phyloP scores from a whole-genome alignment of 2,888 invertebrate genomes.

The Anoncus sp. region DNA sequence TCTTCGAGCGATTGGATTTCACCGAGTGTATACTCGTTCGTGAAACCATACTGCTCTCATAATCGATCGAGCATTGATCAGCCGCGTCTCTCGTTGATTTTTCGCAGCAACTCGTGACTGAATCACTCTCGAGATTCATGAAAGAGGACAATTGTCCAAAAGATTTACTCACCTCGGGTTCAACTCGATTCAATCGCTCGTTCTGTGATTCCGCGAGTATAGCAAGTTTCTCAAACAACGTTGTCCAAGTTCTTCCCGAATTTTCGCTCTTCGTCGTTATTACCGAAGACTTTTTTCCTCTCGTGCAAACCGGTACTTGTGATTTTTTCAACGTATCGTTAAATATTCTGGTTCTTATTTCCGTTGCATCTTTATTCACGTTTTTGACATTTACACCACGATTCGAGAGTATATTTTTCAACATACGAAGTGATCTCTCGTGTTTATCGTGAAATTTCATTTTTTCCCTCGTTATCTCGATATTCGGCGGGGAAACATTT shows the following conservation, averaged over 20 bases:
- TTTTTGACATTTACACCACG: constrained; percentile 41
- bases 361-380: constrained; percentile 16
- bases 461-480: not conserved
- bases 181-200: not conserved
- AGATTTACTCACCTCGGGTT: not conserved
- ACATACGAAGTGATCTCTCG: constrained; percentile 55
- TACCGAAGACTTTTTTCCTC: constrained; percentile 11
- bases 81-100: constrained; percentile 45
- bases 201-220: constrained; percentile 43
- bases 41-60: constrained; percentile 18
- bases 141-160: constrained; percentile 37
- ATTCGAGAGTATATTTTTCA: constrained; percentile 60
- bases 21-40: constrained; percentile 13
- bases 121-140: constrained; percentile 32
- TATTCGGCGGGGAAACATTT: not conserved
- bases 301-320: constrained; percentile 15
- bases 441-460: constrained; percentile 40
- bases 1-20: constrained; percentile 20
- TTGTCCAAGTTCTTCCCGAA: constrained; percentile 38
- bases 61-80: constrained; percentile 40
- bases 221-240: constrained; percentile 50
- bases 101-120: constrained; percentile 34
- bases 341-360: constrained; percentile 31
- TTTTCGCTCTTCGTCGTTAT: not conserved
- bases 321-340: constrained; percentile 34